Conservation (phyloP, 2,888 invertebrate genomes). For the Lobophora halterata region DNA sequence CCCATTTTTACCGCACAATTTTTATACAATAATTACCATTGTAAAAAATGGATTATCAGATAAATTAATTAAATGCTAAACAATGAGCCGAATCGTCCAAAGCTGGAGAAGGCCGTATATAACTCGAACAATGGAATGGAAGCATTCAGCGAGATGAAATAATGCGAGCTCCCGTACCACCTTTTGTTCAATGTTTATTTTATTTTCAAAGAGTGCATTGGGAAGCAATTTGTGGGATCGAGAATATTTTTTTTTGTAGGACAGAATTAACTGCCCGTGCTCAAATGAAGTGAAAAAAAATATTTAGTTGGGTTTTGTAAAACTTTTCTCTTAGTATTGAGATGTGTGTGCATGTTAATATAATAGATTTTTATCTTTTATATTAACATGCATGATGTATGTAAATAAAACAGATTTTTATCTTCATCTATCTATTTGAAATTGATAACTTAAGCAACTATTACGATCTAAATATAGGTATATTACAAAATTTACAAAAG, state of each 20-base stretch:
- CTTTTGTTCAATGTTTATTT: slow-evolving; percentile 31
- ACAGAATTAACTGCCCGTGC: not conserved
- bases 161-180: slow-evolving; percentile 35
- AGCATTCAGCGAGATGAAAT: slow-evolving; percentile 39
- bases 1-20: too few relatives aligned
- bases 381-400: too few relatives aligned
- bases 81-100: slow-evolving; percentile 42
- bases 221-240: slow-evolving; percentile 34
- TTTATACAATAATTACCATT: slow-evolving; percentile 35
- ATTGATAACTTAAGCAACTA: too few relatives aligned
- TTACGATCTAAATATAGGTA: too few relatives aligned
- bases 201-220: slow-evolving; percentile 34
- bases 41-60: slow-evolving; percentile 45
- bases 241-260: slow-evolving; percentile 1
- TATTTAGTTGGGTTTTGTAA: too few relatives aligned
- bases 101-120: slow-evolving; percentile 41
- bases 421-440: too few relatives aligned
- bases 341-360: too few relatives aligned
- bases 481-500: too few relatives aligned
- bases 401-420: too few relatives aligned
- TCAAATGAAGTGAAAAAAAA: too few relatives aligned
- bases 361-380: too few relatives aligned
- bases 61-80: slow-evolving; percentile 50
- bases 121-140: slow-evolving; percentile 39
- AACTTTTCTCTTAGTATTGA: too few relatives aligned